Evolutionary conservation across 2,797 vertebrate genomes (phyloP).

Genomic region (Macrochelys suwanniensis): DNA sequence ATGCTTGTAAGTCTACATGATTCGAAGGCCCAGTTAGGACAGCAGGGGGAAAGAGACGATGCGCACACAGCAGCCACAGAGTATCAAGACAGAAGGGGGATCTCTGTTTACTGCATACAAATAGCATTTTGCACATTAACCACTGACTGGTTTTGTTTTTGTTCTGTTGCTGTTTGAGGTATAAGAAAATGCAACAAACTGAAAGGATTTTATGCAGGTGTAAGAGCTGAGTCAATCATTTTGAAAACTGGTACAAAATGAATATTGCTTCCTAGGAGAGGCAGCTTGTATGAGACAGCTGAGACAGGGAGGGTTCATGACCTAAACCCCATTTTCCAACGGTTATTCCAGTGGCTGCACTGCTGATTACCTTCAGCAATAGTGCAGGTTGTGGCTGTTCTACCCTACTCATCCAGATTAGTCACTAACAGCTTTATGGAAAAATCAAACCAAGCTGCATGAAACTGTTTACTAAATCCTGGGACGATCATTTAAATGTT

Average conservation of each 20-base stretch:
- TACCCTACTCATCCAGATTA: neutral
- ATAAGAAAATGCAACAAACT: slow-evolving; percentile 57
- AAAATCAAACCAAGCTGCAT: neutral
- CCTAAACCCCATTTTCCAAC: slow-evolving; percentile 69
- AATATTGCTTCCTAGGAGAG: slow-evolving; percentile 60
- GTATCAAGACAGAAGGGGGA: slow-evolving; percentile 41
- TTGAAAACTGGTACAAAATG: slow-evolving; percentile 52
- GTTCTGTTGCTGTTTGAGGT: slow-evolving; percentile 50
- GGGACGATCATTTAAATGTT: slow-evolving; percentile 66
- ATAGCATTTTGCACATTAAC: slow-evolving; percentile 39
- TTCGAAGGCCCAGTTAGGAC: neutral
- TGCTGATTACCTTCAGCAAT: slow-evolving; percentile 19
- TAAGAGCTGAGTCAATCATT: slow-evolving; percentile 74
- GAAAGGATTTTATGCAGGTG: slow-evolving; percentile 75
- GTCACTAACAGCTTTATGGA: neutral
- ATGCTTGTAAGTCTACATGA: neutral
- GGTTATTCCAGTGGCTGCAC: slow-evolving; percentile 65
- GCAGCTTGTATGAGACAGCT: slow-evolving; percentile 50
- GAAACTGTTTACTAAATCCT: slow-evolving; percentile 61
- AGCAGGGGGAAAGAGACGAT: neutral
- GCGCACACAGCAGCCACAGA: slow-evolving; percentile 35
- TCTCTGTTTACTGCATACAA: neutral
- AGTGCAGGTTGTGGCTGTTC: neutral
- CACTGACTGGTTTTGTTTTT: slow-evolving; percentile 64
- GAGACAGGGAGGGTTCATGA: slow-evolving; percentile 55